phyloP scores from a whole-genome alignment of 2,888 invertebrate species.

The Agrochola circellaris region DNA sequence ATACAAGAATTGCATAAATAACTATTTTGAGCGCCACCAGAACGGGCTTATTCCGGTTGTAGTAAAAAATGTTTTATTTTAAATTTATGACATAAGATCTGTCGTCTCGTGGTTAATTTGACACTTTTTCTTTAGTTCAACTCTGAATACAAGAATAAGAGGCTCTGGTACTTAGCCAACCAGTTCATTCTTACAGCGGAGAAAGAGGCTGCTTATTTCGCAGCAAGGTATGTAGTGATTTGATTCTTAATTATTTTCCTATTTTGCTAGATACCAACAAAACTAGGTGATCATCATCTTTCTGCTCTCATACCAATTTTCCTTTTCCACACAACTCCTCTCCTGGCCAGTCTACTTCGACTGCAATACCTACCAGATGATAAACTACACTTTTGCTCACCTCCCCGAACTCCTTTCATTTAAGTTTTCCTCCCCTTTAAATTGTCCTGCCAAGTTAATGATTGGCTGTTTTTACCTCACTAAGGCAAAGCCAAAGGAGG shows the following conservation, averaged over 20 bases:
- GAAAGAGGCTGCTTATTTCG: conserved; percentile 91
- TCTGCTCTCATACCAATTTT: not conserved
- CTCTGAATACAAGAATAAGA: conserved; percentile 88
- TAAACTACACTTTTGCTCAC: not conserved
- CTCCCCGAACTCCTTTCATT: not conserved
- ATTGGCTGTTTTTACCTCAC: not conserved
- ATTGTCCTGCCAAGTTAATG: not conserved
- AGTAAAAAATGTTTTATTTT: not conserved
- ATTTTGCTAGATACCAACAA: not conserved
- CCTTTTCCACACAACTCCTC: not conserved
- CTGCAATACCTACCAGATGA: not conserved
- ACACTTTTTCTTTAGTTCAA: conserved; percentile 79
- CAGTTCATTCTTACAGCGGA: conserved; percentile 91
- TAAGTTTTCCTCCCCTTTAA: not conserved
- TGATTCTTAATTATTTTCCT: not conserved
- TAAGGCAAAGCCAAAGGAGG: too few relatives aligned
- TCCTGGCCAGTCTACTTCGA: not conserved
- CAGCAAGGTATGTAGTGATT: conserved; percentile 81
- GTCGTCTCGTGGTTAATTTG: not conserved
- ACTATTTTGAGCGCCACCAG: too few relatives aligned
- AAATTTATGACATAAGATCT: not conserved
- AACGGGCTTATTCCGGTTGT: too few relatives aligned
- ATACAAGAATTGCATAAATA: too few relatives aligned
- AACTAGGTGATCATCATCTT: not conserved
- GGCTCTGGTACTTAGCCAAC: conserved; percentile 90